phyloP scores from a whole-genome alignment of 2,888 invertebrate species.

The Aromia moschata region DNA sequence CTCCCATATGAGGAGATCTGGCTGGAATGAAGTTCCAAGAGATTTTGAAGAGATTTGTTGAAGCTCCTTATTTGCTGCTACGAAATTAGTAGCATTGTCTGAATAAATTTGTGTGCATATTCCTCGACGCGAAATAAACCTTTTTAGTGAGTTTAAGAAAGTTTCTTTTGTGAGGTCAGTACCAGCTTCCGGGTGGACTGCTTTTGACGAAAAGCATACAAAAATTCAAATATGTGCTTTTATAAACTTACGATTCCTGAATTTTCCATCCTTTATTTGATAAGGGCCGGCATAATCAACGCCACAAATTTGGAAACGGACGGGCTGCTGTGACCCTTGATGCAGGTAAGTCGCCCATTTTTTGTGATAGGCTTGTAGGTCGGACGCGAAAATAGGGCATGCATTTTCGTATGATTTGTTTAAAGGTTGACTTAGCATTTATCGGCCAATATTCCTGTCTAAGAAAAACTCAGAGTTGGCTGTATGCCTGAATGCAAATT shows the following conservation, averaged over 20 bases:
- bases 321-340: constrained; percentile 20
- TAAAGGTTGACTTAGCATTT: constrained; percentile 31
- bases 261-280: constrained; percentile 24
- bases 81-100: constrained; percentile 17
- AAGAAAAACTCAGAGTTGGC: constrained; percentile 31
- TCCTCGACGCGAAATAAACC: constrained; percentile 28
- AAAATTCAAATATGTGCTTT: constrained; percentile 32
- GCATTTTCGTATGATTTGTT: constrained; percentile 32
- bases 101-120: constrained; percentile 11
- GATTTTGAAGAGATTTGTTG: background rate
- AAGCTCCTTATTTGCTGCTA: background rate
- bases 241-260: constrained; percentile 19
- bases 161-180: constrained; percentile 33
- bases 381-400: constrained; percentile 34
- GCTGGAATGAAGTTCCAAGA: no score
- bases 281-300: constrained; percentile 43
- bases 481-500: constrained; percentile 19
- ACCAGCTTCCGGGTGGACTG: constrained; percentile 41
- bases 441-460: constrained; percentile 43
- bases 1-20: no score
- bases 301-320: constrained; percentile 27
- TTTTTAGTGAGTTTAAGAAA: constrained; percentile 20
- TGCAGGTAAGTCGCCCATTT: background rate
- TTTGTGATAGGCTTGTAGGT: constrained; percentile 1
- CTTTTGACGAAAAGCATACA: constrained; percentile 40